Evolutionary conservation across 2,113 vertebrate genomes (phyloP), one percentile per base, ranked within the genome.

Genomic region (Nycticryphes semicollaris): DNA sequence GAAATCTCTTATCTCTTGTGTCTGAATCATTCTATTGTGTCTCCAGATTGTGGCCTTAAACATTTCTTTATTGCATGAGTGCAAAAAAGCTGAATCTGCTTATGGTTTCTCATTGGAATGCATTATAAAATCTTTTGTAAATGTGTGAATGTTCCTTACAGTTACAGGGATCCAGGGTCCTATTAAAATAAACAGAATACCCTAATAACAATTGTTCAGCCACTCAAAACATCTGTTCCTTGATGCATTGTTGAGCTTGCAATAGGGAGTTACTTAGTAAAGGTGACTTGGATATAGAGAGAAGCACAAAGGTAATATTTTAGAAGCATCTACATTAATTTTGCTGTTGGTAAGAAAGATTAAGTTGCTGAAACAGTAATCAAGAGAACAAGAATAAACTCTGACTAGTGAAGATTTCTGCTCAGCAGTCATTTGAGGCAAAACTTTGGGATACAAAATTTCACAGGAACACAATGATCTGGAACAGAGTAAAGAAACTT

Each of bases 151-250:
- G 74, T 82, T 95, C 54, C 37, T 82, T 94, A 59, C 45, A 76
- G 67, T 91, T 96, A 95, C 66, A 83, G 63, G 89, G 59, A 80
- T 18, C 89, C 89, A 87, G 92, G 70, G 94, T 67, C 50, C 77
- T 80, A 93, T 94, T 95, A 95, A 95, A 93, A 95, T 94, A 96
- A 95, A 91, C 45, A 94, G 89, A 94, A 96, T 76, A 66, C 45
- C 66, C 84, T 73, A 87, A 27, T 79, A 96, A 69, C 63, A 89
- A 9, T 66, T 73, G 84, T 54, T 62, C 62, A 87, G 94, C 62
- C 73, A 66, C 84, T 94, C 48, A n/a, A 63, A 96, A 30, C 94
- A 91, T 75, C 96, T 96, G 84, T 57, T 94, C 80, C 57, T 67
- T 19, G 3, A 62, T 66, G 57, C 73, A 62, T 31, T 80, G 73